Evolutionary conservation across 2,113 vertebrate genomes (phyloP).

Genomic region (Sturnira hondurensis): DNA sequence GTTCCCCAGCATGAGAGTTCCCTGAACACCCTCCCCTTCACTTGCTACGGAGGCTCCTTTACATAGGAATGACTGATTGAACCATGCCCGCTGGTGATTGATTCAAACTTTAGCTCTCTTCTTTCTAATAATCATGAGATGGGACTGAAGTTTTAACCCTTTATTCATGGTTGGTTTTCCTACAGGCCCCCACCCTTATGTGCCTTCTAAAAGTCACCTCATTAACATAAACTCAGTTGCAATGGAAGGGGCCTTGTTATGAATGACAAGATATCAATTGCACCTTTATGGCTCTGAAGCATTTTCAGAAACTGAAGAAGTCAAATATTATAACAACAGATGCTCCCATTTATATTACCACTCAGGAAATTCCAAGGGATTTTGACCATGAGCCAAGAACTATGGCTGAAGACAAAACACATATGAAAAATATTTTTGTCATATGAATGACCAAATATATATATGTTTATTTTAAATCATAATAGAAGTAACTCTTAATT

Average conservation of each 20-base stretch:
- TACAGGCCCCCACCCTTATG: too few species aligned
- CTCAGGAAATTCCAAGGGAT: not conserved
- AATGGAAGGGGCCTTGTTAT: not conserved
- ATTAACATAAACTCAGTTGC: not conserved
- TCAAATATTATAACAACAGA: not conserved
- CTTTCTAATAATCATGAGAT: not conserved
- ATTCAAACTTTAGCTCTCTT: not conserved
- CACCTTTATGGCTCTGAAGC: not conserved
- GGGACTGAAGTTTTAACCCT: not conserved
- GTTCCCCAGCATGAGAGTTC: not conserved
- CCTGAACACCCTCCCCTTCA: not conserved
- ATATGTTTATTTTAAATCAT: not conserved
- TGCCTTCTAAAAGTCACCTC: not conserved
- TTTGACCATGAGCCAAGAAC: not conserved
- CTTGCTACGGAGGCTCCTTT: not conserved
- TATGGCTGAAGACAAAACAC: not conserved
- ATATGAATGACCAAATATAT: not conserved
- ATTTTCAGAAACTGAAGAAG: not conserved
- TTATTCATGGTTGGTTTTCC: not conserved
- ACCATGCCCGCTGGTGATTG: not conserved
- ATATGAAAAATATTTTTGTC: not conserved
- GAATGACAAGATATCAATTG: not conserved
- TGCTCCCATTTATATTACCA: not conserved
- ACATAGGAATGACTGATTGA: not conserved
- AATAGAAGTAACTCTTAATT: not conserved